These are phyloP conservation scores for Sussaba pulchella DNA, from an alignment of 2,888 invertebrate genomes.

Conservation along the genomic window DNA sequence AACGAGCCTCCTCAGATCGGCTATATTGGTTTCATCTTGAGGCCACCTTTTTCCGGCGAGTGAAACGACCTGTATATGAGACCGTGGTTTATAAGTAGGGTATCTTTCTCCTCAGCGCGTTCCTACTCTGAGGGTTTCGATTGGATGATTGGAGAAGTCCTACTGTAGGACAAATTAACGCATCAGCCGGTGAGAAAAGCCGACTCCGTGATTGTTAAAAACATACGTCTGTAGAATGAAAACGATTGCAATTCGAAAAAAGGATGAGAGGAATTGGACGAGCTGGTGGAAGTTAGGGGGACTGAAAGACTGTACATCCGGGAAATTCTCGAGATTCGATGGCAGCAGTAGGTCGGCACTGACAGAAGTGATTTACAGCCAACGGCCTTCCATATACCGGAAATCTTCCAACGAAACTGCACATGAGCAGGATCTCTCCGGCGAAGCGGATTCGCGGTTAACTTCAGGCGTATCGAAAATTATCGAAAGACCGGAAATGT, in stretches of 20 bases:
- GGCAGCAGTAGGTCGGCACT: neutral
- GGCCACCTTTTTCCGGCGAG: too few relatives aligned
- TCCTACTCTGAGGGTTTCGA: too few relatives aligned
- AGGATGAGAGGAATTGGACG: neutral
- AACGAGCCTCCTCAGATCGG: too few relatives aligned
- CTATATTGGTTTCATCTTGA: too few relatives aligned
- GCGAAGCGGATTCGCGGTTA: neutral
- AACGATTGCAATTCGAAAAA: neutral
- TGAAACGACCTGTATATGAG: too few relatives aligned
- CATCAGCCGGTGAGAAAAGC: too few relatives aligned
- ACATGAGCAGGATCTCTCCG: neutral
- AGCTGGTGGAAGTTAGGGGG: constrained; percentile 3
- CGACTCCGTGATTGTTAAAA: too few relatives aligned
- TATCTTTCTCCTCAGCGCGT: too few relatives aligned
- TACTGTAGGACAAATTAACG: too few relatives aligned
- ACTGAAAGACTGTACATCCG: neutral
- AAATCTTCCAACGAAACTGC: neutral
- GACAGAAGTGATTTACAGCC: constrained; percentile 22
- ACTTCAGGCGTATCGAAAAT: neutral
- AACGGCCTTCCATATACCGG: neutral
- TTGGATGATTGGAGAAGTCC: too few relatives aligned
- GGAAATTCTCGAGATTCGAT: neutral
- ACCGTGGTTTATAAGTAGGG: too few relatives aligned
- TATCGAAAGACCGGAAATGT: constrained; percentile 46
- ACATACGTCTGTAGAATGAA: too few relatives aligned